Conservation (phyloP, 2,797 vertebrate species). For the Mionectes olivaceus region DNA sequence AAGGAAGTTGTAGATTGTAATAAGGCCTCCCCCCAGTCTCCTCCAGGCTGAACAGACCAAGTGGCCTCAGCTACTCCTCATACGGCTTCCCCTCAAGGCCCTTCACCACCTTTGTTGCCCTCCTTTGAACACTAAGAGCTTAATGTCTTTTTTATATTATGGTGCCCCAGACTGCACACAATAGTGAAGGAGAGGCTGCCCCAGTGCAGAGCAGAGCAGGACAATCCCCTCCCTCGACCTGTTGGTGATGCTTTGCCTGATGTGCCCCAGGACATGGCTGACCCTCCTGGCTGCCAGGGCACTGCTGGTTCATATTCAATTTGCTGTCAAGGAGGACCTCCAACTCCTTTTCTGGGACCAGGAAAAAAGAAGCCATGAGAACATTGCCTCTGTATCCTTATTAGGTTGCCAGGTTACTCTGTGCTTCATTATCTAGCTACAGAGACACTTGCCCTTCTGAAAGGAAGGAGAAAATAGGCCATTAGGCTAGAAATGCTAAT, state of each 20-base stretch:
- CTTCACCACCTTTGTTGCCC: background rate
- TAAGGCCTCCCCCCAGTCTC: background rate
- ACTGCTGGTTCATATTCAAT: rapidly evolving
- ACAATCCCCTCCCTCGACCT: rapidly evolving
- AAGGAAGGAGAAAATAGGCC: background rate
- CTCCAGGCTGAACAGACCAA: background rate
- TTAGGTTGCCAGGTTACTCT: background rate
- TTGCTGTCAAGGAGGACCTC: rapidly evolving
- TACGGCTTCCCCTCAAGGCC: background rate
- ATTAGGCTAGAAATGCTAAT: background rate
- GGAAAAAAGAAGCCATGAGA: background rate
- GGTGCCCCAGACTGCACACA: rapidly evolving
- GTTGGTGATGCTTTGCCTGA: background rate
- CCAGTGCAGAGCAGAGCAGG: rapidly evolving
- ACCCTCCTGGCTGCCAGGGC: background rate
- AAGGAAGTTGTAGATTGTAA: background rate
- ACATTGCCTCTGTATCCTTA: background rate
- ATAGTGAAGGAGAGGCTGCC: rapidly evolving
- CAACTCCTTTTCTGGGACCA: rapidly evolving
- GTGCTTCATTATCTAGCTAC: background rate
- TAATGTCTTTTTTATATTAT: background rate
- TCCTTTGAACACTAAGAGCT: background rate
- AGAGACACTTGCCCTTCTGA: background rate
- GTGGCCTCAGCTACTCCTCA: rapidly evolving
- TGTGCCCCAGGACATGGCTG: rapidly evolving